These are phyloP conservation scores for Hippolais icterina DNA, from an alignment of 2,113 vertebrate species.

Conservation along the genomic window DNA sequence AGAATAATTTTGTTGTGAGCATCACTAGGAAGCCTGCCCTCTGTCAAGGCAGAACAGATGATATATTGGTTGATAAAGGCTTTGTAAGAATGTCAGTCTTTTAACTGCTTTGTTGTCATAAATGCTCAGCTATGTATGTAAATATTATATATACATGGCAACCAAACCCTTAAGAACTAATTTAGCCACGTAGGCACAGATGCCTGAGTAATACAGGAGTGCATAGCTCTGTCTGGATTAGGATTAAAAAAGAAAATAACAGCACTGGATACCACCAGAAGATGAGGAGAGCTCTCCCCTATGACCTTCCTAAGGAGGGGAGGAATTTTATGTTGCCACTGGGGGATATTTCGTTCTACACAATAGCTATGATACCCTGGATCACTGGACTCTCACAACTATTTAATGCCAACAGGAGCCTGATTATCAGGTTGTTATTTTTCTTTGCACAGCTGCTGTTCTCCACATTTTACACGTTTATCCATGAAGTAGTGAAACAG, in stretches of 20 bases:
- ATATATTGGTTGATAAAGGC: background rate
- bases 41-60: background rate
- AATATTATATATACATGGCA: background rate
- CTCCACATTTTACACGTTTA: background rate
- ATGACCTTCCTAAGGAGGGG: background rate
- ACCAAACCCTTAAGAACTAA: background rate
- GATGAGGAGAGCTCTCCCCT: background rate
- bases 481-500: background rate
- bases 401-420: conserved; percentile 50
- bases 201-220: background rate
- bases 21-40: background rate
- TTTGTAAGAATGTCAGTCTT: background rate
- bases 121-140: background rate
- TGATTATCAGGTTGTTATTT: conserved; percentile 59
- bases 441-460: conserved; percentile 61
- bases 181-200: background rate
- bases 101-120: conserved; percentile 5
- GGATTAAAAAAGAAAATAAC: background rate
- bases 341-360: background rate
- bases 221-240: background rate
- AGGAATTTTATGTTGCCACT: background rate
- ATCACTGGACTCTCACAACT: conserved; percentile 35
- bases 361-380: background rate
- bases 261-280: background rate
- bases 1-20: background rate